Conservation (phyloP, 2,797 vertebrate genomes). For the Apodemus agrarius region DNA sequence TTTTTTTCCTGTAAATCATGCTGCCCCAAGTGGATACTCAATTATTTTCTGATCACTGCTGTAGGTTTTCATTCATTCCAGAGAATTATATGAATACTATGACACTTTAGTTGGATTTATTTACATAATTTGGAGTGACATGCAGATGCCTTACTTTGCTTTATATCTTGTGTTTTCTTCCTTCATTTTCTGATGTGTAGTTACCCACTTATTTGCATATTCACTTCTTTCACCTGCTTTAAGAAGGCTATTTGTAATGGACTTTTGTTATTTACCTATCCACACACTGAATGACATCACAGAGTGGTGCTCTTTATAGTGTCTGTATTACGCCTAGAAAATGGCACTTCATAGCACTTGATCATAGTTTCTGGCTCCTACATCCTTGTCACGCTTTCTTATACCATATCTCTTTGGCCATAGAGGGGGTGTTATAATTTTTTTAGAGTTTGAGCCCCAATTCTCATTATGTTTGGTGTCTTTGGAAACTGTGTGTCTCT, state of each 20-base stretch:
- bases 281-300: not conserved
- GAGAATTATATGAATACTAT: not conserved
- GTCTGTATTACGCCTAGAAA: not conserved
- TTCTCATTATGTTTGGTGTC: not conserved
- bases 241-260: not conserved
- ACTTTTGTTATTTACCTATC: not conserved
- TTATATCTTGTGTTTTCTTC: not conserved
- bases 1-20: not conserved
- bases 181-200: not conserved
- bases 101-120: not conserved
- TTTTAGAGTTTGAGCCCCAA: not conserved
- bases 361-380: not conserved
- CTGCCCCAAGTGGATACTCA: not conserved
- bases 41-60: not conserved
- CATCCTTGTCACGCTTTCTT: not conserved
- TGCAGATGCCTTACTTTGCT: not conserved
- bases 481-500: not conserved
- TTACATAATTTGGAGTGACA: not conserved
- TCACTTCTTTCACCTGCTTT: not conserved
- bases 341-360: too few relatives aligned
- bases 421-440: too few relatives aligned
- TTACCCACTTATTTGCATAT: not conserved
- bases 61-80: not conserved
- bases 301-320: not conserved
- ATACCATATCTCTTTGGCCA: not conserved